These are phyloP conservation scores for Dynastes hyllus DNA, from an alignment of 2,888 invertebrate species.

Conservation along the genomic window DNA sequence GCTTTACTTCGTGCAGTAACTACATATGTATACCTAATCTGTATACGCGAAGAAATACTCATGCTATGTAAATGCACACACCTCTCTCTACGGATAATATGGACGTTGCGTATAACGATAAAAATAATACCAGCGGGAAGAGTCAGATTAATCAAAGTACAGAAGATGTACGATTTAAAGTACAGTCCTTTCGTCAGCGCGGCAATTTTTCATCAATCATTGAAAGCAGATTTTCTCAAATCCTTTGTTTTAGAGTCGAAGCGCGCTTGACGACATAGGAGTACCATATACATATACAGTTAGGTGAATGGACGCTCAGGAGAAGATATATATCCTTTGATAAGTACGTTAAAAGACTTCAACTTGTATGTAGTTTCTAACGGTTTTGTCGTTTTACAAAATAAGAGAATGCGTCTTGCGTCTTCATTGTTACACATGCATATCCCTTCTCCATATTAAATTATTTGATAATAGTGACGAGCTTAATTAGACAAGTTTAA, in stretches of 20 bases:
- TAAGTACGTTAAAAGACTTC: slow-evolving; percentile 28
- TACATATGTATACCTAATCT: neutral
- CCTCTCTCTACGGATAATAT: neutral
- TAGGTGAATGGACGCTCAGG: slow-evolving; percentile 23
- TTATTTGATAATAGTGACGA: too few relatives aligned
- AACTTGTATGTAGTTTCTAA: neutral
- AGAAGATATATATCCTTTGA: slow-evolving; percentile 27
- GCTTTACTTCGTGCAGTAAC: neutral
- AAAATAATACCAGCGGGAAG: slow-evolving; percentile 2
- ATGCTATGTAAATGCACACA: slow-evolving; percentile 1
- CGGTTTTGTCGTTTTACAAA: neutral
- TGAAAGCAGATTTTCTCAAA: slow-evolving; percentile 39
- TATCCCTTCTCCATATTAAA: too few relatives aligned
- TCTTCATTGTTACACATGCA: too few relatives aligned
- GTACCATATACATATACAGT: slow-evolving; percentile 27
- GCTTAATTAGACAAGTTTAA: too few relatives aligned
- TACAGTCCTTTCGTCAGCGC: slow-evolving; percentile 20
- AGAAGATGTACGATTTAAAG: slow-evolving; percentile 20
- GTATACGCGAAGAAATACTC: neutral
- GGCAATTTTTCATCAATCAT: slow-evolving; percentile 44
- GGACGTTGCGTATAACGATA: slow-evolving; percentile 18
- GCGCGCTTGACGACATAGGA: neutral
- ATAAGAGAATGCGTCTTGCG: too few relatives aligned
- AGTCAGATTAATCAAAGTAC: slow-evolving; percentile 42
- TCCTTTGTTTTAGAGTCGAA: slow-evolving; percentile 32